phyloP scores from a whole-genome alignment of 2,797 vertebrate species.

The Pristis pectinata region DNA sequence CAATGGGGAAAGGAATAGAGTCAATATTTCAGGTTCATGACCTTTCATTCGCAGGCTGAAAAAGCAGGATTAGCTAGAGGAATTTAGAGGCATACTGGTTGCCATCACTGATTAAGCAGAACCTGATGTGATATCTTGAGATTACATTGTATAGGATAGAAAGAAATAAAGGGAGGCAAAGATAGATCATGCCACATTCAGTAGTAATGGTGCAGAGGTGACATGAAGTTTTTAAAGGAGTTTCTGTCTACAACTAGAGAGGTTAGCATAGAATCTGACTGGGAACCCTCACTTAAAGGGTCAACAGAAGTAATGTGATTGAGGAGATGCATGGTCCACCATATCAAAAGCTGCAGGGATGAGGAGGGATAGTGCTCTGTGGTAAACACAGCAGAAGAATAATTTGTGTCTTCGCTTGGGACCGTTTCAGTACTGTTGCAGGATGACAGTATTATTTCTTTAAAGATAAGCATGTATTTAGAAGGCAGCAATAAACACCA shows the following conservation, averaged over 20 bases:
- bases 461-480: background rate
- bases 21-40: no score
- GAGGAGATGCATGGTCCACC: background rate
- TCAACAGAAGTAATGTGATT: background rate
- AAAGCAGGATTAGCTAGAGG: background rate
- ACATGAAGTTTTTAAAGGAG: background rate
- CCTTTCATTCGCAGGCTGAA: background rate
- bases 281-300: background rate
- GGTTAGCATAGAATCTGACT: background rate
- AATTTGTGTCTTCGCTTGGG: background rate
- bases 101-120: background rate
- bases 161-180: background rate
- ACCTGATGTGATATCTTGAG: background rate
- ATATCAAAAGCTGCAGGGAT: background rate
- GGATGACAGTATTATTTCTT: background rate
- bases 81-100: background rate
- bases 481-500: background rate
- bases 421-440: background rate
- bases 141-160: background rate
- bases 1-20: no score
- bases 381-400: background rate
- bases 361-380: background rate
- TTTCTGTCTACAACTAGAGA: background rate
- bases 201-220: background rate
- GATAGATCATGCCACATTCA: no score